Evolutionary conservation across 2,888 invertebrate genomes (phyloP).

Genomic region (Gymnoscelis rufifasciata): DNA sequence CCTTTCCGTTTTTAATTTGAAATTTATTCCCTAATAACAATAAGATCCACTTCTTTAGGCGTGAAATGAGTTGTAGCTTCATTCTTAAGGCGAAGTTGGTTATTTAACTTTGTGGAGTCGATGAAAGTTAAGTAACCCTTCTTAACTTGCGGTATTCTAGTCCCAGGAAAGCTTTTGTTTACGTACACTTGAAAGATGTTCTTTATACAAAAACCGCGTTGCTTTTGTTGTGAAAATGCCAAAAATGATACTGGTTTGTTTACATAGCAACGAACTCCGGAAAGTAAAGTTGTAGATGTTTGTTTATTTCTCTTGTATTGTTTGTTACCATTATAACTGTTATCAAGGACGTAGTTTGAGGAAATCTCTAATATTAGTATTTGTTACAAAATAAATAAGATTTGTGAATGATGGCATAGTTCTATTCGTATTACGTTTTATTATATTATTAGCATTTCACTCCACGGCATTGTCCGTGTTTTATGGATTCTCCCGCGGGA

Average conservation of each 20-base stretch:
- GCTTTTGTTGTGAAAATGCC: background rate
- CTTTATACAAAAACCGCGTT: background rate
- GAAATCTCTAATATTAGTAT: no score
- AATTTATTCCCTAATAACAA: constrained; percentile 11
- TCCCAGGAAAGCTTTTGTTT: constrained; percentile 15
- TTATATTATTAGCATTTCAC: no score
- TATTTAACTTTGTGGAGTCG: constrained; percentile 25
- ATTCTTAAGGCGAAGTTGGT: constrained; percentile 21
- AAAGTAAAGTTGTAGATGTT: background rate
- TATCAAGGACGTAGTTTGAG: no score
- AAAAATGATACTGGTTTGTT: background rate
- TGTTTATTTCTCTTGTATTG: background rate
- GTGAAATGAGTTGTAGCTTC: constrained; percentile 19
- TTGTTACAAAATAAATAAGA: no score
- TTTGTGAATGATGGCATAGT: no score
- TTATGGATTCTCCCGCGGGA: no score
- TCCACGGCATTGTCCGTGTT: no score
- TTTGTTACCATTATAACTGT: no score
- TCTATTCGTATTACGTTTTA: no score
- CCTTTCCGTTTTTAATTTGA: constrained; percentile 10
- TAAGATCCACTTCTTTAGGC: constrained; percentile 8
- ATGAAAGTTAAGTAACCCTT: constrained; percentile 20
- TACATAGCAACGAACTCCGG: background rate
- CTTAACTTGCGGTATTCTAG: constrained; percentile 16
- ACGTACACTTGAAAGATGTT: constrained; percentile 1